A percentile compares a stretch with the other conserved stretches of the same genome.
phyloP scores from a whole-genome alignment of 2,888 invertebrate genomes.

The Alloplasta piceator region DNA sequence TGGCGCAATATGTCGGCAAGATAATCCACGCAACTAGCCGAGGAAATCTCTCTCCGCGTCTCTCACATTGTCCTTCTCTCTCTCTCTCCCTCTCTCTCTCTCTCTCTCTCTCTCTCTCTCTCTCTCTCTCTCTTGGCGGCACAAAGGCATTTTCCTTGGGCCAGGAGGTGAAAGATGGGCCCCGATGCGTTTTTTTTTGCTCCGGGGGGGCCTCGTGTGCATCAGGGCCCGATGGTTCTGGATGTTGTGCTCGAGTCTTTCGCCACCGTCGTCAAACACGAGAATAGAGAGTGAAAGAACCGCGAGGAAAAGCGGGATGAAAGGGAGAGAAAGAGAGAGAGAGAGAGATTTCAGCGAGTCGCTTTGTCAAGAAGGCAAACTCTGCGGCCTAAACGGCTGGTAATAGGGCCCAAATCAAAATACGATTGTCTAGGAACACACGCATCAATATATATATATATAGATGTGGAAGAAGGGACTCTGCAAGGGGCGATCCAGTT shows the following conservation, averaged over 20 bases:
- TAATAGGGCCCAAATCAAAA: constrained; percentile 81
- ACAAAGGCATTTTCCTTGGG: constrained; percentile 64
- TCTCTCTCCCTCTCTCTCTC: constrained; percentile 50
- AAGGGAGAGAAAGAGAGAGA: constrained; percentile 31
- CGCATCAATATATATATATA: constrained; percentile 16
- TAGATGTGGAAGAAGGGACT: constrained; percentile 6
- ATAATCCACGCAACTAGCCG: constrained; percentile 81
- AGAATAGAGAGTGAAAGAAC: constrained; percentile 23
- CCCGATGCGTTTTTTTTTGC: constrained; percentile 56
- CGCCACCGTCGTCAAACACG: constrained; percentile 9
- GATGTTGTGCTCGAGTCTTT: constrained; percentile 39
- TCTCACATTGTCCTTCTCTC: not conserved
- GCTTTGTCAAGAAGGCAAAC: constrained; percentile 83
- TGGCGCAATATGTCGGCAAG: constrained; percentile 80
- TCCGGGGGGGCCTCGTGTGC: constrained; percentile 35
- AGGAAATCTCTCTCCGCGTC: constrained; percentile 63
- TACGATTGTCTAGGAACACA: constrained; percentile 74
- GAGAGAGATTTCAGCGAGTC: constrained; percentile 76
- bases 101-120: constrained; percentile 9
- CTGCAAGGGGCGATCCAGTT: constrained; percentile 6
- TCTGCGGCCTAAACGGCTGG: constrained; percentile 78
- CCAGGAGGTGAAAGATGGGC: constrained; percentile 47
- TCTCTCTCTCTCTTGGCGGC: not conserved
- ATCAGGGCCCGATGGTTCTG: constrained; percentile 31
- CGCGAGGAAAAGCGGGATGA: constrained; percentile 45